phyloP scores from a whole-genome alignment of 2,113 vertebrate genomes.

The Beaufortia kweichowensis region DNA sequence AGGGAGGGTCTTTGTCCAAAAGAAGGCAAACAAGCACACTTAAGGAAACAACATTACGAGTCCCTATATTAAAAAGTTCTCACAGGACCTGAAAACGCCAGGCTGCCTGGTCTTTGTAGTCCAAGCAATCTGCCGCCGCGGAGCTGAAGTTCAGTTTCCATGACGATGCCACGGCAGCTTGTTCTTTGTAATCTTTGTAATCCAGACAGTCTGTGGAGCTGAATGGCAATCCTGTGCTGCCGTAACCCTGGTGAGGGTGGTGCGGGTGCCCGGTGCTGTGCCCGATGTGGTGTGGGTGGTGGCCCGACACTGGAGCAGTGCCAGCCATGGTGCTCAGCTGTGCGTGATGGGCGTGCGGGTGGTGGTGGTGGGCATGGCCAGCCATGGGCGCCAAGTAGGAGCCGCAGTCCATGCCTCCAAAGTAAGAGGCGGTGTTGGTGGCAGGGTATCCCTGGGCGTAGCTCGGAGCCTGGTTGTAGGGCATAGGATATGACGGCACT shows the following conservation, averaged over 20 bases:
- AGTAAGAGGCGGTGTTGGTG: conserved; percentile 84
- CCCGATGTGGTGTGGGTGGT: conserved; percentile 84
- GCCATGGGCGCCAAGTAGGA: conserved; percentile 94
- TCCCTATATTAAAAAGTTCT: conserved; percentile 55
- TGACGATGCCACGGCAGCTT: conserved; percentile 72
- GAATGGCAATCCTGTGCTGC: conserved; percentile 80
- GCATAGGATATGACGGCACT: conserved; percentile 83
- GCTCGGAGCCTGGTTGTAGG: conserved; percentile 86
- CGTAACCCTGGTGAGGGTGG: conserved; percentile 87
- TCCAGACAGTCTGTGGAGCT: conserved; percentile 95
- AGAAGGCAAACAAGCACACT: conserved; percentile 19
- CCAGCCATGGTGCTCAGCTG: conserved; percentile 92
- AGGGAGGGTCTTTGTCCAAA: conserved; percentile 3
- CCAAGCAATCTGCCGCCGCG: conserved; percentile 84
- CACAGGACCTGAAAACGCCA: conserved; percentile 98
- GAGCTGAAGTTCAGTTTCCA: conserved; percentile 99
- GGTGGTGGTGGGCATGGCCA: conserved; percentile 85
- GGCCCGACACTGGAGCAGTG: conserved; percentile 81
- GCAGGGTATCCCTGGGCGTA: conserved; percentile 87
- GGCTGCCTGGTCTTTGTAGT: conserved; percentile 98
- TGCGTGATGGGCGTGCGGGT: conserved; percentile 79
- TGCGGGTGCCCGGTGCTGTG: conserved; percentile 87
- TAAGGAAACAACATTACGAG: conserved; percentile 43
- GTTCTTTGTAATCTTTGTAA: conserved; percentile 86
- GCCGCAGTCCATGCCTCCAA: conserved; percentile 90